Percentiles rank a stretch among this genome's conserved stretches.
Evolutionary conservation across 2,797 vertebrate genomes (phyloP).

Genomic region (Sebastes iracundus): DNA sequence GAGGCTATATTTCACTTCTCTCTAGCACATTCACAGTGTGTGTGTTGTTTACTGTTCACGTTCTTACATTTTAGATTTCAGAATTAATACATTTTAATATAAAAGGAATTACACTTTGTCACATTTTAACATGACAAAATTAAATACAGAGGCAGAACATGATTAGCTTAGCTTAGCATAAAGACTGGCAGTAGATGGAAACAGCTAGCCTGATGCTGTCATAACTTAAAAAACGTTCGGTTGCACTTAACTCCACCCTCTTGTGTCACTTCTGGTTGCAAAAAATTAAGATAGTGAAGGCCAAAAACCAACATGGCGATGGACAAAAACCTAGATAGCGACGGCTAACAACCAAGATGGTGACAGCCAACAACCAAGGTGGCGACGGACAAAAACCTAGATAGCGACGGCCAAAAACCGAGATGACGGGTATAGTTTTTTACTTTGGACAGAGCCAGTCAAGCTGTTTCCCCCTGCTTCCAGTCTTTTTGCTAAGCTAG

Average conservation of each 20-base stretch:
- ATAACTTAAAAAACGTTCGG: too few species aligned
- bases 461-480: not conserved
- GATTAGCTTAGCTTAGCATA: not conserved
- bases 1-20: not conserved
- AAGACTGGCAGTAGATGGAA: not conserved
- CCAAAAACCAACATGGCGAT: too few species aligned
- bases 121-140: not conserved
- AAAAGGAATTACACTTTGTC: not conserved
- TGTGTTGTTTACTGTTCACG: not conserved
- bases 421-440: not conserved
- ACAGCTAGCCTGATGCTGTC: not conserved
- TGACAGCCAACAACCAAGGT: rapidly evolving
- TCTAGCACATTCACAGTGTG: not conserved
- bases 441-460: not conserved
- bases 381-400: too few species aligned
- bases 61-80: not conserved
- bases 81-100: not conserved
- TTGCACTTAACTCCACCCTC: too few species aligned
- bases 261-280: too few species aligned
- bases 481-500: not conserved
- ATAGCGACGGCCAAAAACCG: too few species aligned
- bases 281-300: too few species aligned
- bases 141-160: not conserved
- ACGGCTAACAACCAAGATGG: too few species aligned
- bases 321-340: rapidly evolving